Conservation (phyloP, 2,888 invertebrate species). For the Callyntrura sp. region DNA sequence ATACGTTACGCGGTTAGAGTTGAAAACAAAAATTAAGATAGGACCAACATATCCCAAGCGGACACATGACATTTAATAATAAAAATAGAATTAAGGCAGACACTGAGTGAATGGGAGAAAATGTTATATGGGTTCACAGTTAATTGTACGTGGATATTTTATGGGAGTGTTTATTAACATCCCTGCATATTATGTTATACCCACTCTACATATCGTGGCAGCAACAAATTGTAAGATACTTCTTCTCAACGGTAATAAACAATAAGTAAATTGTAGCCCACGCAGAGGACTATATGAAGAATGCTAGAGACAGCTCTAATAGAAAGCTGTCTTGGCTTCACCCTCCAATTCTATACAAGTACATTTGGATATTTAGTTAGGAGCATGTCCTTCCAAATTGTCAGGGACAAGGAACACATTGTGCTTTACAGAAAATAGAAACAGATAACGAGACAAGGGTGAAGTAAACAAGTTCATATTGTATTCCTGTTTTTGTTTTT, state of each 20-base stretch:
- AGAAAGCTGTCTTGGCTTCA: conserved; percentile 19
- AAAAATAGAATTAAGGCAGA: conserved; percentile 44
- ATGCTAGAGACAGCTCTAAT: neutral
- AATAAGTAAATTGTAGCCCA: conserved; percentile 65
- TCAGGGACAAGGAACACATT: conserved; percentile 2
- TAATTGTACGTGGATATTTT: neutral
- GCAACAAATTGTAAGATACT: conserved; percentile 20
- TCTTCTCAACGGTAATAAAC: conserved; percentile 50
- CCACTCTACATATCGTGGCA: neutral
- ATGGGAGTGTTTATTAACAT: too few relatives aligned
- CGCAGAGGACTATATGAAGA: conserved; percentile 44
- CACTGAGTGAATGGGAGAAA: neutral
- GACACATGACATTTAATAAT: conserved; percentile 65
- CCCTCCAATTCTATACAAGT: too few relatives aligned
- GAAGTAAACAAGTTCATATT: too few relatives aligned
- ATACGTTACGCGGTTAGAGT: conserved; percentile 4
- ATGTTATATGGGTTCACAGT: neutral
- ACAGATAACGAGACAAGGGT: too few relatives aligned
- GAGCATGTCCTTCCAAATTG: neutral
- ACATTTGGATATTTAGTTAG: neutral
- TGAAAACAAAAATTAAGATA: conserved; percentile 13
- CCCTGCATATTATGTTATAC: neutral
- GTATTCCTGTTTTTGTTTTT: too few relatives aligned
- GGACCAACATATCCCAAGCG: conserved; percentile 36
- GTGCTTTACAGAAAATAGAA: too few relatives aligned